phyloP scores from a whole-genome alignment of 2,797 vertebrate species.

The Pachyuromys duprasi region DNA sequence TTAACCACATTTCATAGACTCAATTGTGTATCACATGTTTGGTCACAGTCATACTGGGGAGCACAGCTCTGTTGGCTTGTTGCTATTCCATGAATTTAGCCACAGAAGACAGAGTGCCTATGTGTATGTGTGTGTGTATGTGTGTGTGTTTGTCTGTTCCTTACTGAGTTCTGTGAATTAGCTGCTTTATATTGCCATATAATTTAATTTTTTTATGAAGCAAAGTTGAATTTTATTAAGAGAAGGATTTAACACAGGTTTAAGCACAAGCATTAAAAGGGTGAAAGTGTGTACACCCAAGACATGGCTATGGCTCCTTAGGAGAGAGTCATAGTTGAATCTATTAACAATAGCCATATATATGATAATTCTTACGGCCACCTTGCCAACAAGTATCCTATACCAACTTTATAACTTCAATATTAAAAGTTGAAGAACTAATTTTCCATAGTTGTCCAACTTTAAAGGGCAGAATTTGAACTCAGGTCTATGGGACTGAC shows the following conservation, averaged over 20 bases:
- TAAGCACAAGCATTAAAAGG: background rate
- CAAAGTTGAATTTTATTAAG: conserved; percentile 15
- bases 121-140: background rate
- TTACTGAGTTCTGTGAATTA: background rate
- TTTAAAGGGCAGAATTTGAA: conserved; percentile 5
- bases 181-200: background rate
- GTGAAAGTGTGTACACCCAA: background rate
- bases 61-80: background rate
- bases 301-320: background rate
- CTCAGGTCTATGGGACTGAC: background rate
- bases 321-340: background rate
- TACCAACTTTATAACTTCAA: background rate
- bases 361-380: background rate
- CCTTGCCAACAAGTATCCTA: background rate
- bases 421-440: background rate
- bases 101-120: background rate
- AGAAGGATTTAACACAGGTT: background rate
- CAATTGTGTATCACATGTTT: background rate
- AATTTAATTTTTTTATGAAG: conserved; percentile 1
- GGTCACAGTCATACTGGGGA: background rate
- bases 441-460: background rate
- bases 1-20: background rate
- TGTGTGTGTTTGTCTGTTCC: background rate
- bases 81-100: background rate
- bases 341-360: background rate